Base-by-base conservation (phyloP, 2,113 vertebrate genomes). In the Apteryx mantelli region DNA sequence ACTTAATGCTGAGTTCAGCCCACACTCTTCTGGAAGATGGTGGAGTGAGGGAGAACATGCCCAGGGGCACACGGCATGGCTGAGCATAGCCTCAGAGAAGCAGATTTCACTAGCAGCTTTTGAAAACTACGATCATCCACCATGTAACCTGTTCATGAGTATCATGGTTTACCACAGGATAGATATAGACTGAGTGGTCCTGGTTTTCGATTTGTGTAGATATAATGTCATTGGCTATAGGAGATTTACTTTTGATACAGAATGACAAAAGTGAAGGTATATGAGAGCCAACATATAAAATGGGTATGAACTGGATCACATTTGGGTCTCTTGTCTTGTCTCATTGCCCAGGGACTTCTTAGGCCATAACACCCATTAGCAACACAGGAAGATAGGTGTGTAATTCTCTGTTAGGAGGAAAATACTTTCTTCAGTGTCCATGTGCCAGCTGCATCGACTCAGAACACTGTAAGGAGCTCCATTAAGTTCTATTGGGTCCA, bases 401-500 rank as follows among this genome's bases (percentile, higher is more conserved):
- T 91, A 36, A 64, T 80, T 86, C 84, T 89, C 40, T 81, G 21
- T 89, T 82, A 58, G 83, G 81, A 91, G 81, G 40, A 85, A 92
- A 63, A 91, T 56, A 38, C 75, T 88, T 96, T 89, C 28, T 25
- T 86, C 48, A 13, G 93, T 83, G 81, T 96, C 94, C 91, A 93
- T 83, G 82, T 95, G 96, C 96, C 96, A 96, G 93, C 91, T 95
- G 82, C 96, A 83, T 95, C 0, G 7, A 95, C 95, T 96, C 95
- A 95, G 91, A 96, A 97, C 94, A 94, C 89, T 89, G 84, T 96
- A 89, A 97, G 97, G 95, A 95, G 96, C 91, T 97, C 95, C 93
- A 94, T 97, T 97, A 97, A 96, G 95, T 97, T 97, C 97, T 97
- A 77, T 89, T 97, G 91, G 96, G 97, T 97, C 96, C 94, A 97